A percentile compares a stretch with the other conserved stretches of the same genome.
Conservation (phyloP, 2,888 invertebrate genomes). For the Cephus pulcher region DNA sequence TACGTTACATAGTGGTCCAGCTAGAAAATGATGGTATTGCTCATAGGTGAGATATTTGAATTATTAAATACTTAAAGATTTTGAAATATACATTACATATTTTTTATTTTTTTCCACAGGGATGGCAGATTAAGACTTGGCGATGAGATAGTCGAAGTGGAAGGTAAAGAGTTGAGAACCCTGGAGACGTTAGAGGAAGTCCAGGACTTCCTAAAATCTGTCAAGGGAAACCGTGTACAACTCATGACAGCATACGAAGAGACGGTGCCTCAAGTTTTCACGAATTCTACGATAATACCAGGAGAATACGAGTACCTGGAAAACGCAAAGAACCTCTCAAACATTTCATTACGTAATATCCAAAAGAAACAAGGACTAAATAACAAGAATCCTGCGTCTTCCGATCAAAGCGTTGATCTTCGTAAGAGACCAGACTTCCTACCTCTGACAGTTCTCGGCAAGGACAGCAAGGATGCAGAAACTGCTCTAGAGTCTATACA, state of each 20-base stretch:
- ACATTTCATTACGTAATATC: constrained; percentile 46
- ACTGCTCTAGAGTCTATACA: constrained; percentile 37
- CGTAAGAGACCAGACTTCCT: constrained; percentile 41
- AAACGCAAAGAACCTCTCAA: constrained; percentile 53
- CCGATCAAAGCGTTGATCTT: background rate
- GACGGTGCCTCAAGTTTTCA: constrained; percentile 56
- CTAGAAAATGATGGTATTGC: constrained; percentile 68
- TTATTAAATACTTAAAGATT: background rate
- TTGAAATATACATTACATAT: background rate
- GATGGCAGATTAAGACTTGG: constrained; percentile 85
- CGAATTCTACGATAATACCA: constrained; percentile 36
- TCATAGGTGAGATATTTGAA: constrained; percentile 62
- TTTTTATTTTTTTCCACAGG: constrained; percentile 63
- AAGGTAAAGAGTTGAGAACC: constrained; percentile 83
- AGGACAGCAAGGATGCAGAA: constrained; percentile 42
- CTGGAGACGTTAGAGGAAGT: constrained; percentile 66
- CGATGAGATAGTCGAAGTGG: constrained; percentile 91
- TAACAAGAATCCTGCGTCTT: background rate
- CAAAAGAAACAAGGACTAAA: constrained; percentile 26
- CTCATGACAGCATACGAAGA: constrained; percentile 62
- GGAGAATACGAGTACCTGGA: constrained; percentile 52
- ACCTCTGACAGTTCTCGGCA: constrained; percentile 43
- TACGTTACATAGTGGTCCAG: constrained; percentile 63
- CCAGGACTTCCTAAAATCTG: constrained; percentile 60
- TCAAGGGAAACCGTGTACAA: constrained; percentile 53